Conservation (phyloP, 2,113 vertebrate genomes). For the Neotoma lepida region DNA sequence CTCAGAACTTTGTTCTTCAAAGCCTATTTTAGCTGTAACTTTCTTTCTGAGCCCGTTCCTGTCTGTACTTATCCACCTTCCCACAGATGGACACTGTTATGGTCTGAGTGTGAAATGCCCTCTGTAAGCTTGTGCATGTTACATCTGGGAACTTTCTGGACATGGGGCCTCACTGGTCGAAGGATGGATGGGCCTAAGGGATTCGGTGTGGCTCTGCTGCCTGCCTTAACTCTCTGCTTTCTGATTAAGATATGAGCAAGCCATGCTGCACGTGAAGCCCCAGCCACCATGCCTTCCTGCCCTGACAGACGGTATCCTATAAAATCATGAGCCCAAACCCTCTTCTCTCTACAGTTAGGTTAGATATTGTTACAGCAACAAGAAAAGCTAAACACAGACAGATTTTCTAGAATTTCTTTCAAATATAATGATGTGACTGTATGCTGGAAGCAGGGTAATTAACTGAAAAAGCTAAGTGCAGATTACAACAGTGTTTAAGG, state of each 20-base stretch:
- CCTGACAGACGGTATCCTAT: not conserved
- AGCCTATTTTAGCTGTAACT: conserved; percentile 17
- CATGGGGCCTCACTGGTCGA: not conserved
- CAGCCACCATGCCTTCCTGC: not conserved
- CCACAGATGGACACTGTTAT: not conserved
- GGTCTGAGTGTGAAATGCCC: not conserved
- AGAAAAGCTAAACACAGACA: not conserved
- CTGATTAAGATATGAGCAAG: not conserved
- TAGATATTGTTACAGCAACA: not conserved
- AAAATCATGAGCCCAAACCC: not conserved
- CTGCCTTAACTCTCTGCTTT: not conserved
- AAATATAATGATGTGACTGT: conserved; percentile 4
- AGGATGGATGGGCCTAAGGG: not conserved
- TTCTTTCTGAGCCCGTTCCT: conserved; percentile 31
- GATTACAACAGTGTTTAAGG: not conserved
- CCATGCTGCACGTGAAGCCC: not conserved
- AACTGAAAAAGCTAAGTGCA: conserved; percentile 28
- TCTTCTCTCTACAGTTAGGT: not conserved
- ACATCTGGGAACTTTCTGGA: not conserved
- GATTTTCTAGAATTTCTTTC: conserved; percentile 18
- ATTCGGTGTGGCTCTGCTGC: not conserved
- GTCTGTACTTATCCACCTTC: not conserved
- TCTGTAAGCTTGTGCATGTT: not conserved
- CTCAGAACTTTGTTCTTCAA: conserved; percentile 28
- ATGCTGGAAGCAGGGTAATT: conserved; percentile 22